phyloP scores from a whole-genome alignment of 1,140 invertebrate genomes.

The Lysiphlebus fabarum region DNA sequence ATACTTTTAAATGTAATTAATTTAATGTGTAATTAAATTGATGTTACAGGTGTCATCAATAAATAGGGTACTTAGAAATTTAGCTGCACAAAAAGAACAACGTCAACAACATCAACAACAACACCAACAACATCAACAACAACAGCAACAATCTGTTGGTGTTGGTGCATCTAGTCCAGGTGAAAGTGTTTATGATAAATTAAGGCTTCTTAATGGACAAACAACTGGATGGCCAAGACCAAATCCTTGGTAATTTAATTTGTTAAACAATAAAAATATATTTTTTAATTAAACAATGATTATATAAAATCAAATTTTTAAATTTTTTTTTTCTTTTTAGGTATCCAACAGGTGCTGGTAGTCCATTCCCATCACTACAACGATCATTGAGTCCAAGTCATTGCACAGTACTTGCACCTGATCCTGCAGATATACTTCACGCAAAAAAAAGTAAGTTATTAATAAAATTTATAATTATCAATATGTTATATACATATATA shows the following conservation, averaged over 20 bases:
- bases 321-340: conserved; percentile 29
- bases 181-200: conserved; percentile 77
- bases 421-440: conserved; percentile 52
- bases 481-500: not conserved
- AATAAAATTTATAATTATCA: not conserved
- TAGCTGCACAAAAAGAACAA: conserved; percentile 87
- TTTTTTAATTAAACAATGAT: no score
- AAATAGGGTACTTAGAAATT: conserved; percentile 92
- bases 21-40: conserved; percentile 32
- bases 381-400: conserved; percentile 55
- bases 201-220: conserved; percentile 79
- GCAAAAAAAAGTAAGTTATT: conserved; percentile 53
- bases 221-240: conserved; percentile 62
- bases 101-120: conserved; percentile 50
- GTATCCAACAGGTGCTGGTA: conserved; percentile 55
- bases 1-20: conserved; percentile 1
- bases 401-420: conserved; percentile 49
- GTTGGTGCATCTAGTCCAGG: conserved; percentile 51
- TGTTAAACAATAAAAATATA: no score
- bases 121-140: conserved; percentile 50
- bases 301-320: no score
- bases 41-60: conserved; percentile 88
- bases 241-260: conserved; percentile 61
- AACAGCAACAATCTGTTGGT: conserved; percentile 52
- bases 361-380: conserved; percentile 54